Conservation (phyloP, 2,888 invertebrate species). For the Ichneumoninae sp. region DNA sequence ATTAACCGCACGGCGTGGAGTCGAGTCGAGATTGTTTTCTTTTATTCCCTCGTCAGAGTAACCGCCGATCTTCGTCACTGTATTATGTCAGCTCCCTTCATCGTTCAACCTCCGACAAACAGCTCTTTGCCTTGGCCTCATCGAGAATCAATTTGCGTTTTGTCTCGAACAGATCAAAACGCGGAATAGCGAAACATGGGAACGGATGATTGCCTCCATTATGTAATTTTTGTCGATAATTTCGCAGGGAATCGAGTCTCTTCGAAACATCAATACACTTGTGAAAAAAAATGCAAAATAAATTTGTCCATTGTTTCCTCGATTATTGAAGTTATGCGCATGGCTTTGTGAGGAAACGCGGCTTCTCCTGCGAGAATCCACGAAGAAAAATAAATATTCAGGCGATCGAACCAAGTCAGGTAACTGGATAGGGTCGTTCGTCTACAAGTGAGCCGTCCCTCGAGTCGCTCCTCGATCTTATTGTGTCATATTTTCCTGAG, state of each 20-base stretch:
- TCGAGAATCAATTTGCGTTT: slow-evolving; percentile 24
- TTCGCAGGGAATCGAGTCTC: not conserved
- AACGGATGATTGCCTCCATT: slow-evolving; percentile 1
- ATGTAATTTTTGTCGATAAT: slow-evolving; percentile 4
- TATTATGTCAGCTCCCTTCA: slow-evolving; percentile 25
- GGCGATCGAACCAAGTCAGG: not conserved
- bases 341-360: not conserved
- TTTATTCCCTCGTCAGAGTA: not conserved
- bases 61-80: not conserved
- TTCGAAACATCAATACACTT: not conserved
- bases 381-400: not conserved
- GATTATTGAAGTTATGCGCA: not conserved
- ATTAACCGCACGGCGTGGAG: slow-evolving; percentile 1
- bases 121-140: slow-evolving; percentile 16
- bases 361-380: too few relatives aligned
- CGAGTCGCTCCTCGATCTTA: slow-evolving; percentile 8
- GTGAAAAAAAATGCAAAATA: not conserved
- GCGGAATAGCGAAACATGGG: slow-evolving; percentile 2
- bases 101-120: not conserved
- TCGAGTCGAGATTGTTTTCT: not conserved
- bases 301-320: not conserved
- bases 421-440: slow-evolving; percentile 27
- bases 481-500: slow-evolving; percentile 38
- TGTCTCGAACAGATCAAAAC: slow-evolving; percentile 12
- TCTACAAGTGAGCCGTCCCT: slow-evolving; percentile 17